phyloP scores from a whole-genome alignment of 2,797 vertebrate species.

The Sandelia bainsii region DNA sequence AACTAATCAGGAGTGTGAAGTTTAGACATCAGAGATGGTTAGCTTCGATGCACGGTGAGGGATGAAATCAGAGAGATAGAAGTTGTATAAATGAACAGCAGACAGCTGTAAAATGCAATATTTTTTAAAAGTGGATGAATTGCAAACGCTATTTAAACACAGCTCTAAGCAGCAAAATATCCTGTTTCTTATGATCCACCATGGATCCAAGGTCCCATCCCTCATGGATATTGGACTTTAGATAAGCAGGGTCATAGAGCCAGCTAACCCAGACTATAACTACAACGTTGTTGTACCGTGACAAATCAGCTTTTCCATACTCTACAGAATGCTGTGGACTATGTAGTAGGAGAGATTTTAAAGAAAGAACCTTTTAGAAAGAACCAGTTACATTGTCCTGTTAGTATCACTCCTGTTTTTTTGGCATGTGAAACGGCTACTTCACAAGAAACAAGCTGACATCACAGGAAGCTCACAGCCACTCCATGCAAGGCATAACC shows the following conservation, averaged over 20 bases:
- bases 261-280: conserved; percentile 13
- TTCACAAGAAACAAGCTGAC: conserved; percentile 44
- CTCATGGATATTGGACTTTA: conserved; percentile 52
- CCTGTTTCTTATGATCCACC: conserved; percentile 4
- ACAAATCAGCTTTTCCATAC: conserved; percentile 22
- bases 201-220: conserved; percentile 19
- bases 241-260: conserved; percentile 21
- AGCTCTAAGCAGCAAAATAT: background rate
- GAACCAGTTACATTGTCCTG: conserved; percentile 30
- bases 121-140: conserved; percentile 6
- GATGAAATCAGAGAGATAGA: conserved; percentile 35
- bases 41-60: conserved; percentile 1
- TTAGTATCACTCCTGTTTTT: conserved; percentile 7
- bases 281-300: conserved; percentile 16
- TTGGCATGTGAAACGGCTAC: conserved; percentile 26
- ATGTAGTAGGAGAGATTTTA: conserved; percentile 26
- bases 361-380: conserved; percentile 23
- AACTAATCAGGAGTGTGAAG: conserved; percentile 64
- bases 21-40: conserved; percentile 53
- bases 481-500: conserved; percentile 44
- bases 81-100: conserved; percentile 37
- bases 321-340: conserved; percentile 32
- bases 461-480: conserved; percentile 27
- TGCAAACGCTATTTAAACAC: background rate
- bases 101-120: background rate